Percentiles rank a stretch among this genome's conserved stretches.
phyloP scores from a whole-genome alignment of 2,797 vertebrate genomes.

The Pangasius krempfi region DNA sequence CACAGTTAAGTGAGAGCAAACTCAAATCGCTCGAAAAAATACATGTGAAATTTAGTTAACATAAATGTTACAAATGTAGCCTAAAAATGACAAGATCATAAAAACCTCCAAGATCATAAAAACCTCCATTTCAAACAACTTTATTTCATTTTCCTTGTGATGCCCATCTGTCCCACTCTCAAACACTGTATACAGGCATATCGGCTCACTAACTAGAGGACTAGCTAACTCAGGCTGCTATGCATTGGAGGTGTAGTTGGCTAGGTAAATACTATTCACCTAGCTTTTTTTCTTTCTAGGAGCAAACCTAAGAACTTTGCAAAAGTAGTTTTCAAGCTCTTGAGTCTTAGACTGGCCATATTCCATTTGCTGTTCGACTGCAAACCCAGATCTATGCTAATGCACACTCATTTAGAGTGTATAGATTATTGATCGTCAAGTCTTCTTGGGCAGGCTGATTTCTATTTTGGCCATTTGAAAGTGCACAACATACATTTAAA shows the following conservation, averaged over 20 bases:
- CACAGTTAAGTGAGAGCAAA: neutral
- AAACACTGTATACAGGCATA: neutral
- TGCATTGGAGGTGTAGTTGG: neutral
- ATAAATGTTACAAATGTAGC: neutral
- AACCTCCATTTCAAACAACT: neutral
- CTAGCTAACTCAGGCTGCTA: neutral
- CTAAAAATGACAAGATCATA: neutral
- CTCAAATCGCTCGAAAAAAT: neutral
- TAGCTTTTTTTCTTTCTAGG: neutral
- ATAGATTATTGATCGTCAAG: slow-evolving; percentile 75
- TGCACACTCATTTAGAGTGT: slow-evolving; percentile 70
- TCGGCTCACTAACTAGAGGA: no score
- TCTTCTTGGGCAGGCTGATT: slow-evolving; percentile 67
- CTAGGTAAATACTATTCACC: neutral
- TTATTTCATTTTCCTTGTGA: neutral
- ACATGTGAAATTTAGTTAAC: neutral
- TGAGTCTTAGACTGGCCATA: slow-evolving; percentile 25
- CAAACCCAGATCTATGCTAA: slow-evolving; percentile 68
- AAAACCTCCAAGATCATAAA: neutral
- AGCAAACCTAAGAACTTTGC: slow-evolving; percentile 14
- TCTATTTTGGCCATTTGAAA: slow-evolving; percentile 65
- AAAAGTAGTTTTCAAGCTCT: slow-evolving; percentile 24
- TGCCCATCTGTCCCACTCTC: neutral
- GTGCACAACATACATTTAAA: slow-evolving; percentile 70
- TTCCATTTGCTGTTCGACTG: slow-evolving; percentile 55